Evolutionary conservation across 2,888 invertebrate genomes (phyloP).

Genomic region (Seira musarum): DNA sequence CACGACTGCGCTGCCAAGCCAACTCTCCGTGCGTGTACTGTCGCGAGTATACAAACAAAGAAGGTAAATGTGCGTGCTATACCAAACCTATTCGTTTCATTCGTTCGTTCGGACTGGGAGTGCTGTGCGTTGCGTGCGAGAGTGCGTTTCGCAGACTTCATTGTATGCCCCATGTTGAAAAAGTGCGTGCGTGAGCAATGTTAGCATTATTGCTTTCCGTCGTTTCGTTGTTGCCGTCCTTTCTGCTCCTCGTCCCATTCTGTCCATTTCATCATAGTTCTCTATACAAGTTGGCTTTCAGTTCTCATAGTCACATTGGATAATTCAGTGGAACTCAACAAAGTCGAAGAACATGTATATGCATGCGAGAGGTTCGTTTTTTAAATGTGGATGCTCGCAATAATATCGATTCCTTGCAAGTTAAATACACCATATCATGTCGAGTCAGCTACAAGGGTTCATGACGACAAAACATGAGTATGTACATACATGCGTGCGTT

Average conservation of each 20-base stretch:
- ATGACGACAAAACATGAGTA: no score
- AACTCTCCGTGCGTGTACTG: slow-evolving; percentile 11
- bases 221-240: no score
- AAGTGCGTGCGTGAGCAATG: slow-evolving; percentile 34
- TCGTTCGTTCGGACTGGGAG: slow-evolving; percentile 7
- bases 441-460: neutral
- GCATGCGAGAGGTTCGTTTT: no score
- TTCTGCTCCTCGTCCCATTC: no score
- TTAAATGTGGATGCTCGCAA: neutral
- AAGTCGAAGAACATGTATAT: no score
- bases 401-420: slow-evolving; percentile 8
- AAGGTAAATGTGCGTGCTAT: slow-evolving; percentile 32
- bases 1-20: slow-evolving; percentile 9
- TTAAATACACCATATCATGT: neutral
- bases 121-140: slow-evolving; percentile 28
- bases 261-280: no score
- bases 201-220: no score
- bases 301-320: no score
- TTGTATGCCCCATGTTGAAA: slow-evolving; percentile 22
- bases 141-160: slow-evolving; percentile 22
- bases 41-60: slow-evolving; percentile 24
- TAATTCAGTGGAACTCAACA: no score
- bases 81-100: neutral
- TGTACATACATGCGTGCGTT: no score
- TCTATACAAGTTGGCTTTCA: no score